A percentile compares a stretch with the other conserved stretches of the same genome.
Conservation (phyloP, 2,113 vertebrate species). For the Pedionomus torquatus region DNA sequence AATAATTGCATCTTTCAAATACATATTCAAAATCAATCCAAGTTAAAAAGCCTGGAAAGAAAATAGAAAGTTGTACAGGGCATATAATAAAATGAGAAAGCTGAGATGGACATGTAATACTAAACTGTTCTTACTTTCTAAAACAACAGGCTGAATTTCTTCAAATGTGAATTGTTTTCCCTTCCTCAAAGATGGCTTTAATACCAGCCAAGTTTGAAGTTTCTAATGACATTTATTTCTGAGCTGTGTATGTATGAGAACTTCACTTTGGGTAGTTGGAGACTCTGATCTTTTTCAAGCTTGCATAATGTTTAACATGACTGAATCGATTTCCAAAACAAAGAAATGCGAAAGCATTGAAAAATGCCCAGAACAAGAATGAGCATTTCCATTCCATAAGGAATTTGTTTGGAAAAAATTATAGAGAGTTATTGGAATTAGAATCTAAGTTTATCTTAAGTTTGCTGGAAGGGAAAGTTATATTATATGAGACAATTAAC, state of each 20-base stretch:
- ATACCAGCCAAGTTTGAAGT: slow-evolving; percentile 41
- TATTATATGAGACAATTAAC: slow-evolving; percentile 48
- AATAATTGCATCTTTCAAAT: neutral
- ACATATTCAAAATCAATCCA: neutral
- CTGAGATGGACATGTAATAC: slow-evolving; percentile 1
- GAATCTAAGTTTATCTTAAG: slow-evolving; percentile 53
- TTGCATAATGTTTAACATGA: slow-evolving; percentile 51
- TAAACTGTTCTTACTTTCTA: slow-evolving; percentile 17
- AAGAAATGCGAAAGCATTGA: slow-evolving; percentile 22
- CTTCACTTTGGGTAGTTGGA: slow-evolving; percentile 7
- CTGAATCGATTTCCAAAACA: slow-evolving; percentile 51
- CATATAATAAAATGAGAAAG: slow-evolving; percentile 35
- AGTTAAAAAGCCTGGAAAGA: neutral
- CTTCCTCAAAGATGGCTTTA: slow-evolving; percentile 46
- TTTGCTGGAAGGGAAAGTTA: slow-evolving; percentile 62
- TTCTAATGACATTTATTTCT: slow-evolving; percentile 50
- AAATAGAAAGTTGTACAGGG: neutral
- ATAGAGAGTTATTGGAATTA: slow-evolving; percentile 44
- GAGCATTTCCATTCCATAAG: slow-evolving; percentile 52
- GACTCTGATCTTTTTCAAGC: slow-evolving; percentile 37
- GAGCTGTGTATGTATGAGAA: slow-evolving; percentile 17
- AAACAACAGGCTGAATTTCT: slow-evolving; percentile 18
- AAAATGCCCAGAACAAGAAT: slow-evolving; percentile 26
- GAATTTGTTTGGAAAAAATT: slow-evolving; percentile 64
- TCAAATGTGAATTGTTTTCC: neutral